Evolutionary conservation across 2,797 vertebrate species (phyloP).

Genomic region (Sebastolobus alascanus): DNA sequence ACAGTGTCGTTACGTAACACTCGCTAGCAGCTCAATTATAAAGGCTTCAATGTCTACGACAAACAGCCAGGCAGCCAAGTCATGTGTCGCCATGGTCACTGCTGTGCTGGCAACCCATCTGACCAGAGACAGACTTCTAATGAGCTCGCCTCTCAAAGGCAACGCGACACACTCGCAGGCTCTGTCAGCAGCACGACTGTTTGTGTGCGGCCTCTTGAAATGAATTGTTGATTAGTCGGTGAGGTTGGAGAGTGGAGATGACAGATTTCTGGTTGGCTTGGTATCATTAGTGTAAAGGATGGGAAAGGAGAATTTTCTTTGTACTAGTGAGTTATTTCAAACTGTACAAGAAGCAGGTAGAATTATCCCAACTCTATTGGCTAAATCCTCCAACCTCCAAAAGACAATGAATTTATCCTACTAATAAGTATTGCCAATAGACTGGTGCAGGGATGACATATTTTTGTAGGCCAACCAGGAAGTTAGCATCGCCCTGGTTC

Average conservation of each 20-base stretch:
- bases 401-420: background rate
- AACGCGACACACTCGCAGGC: constrained; percentile 22
- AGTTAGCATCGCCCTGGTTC: too few relatives aligned
- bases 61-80: constrained; percentile 47
- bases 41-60: constrained; percentile 55
- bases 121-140: constrained; percentile 65
- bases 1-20: constrained; percentile 51
- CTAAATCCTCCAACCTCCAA: background rate
- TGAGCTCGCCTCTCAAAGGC: constrained; percentile 59
- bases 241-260: constrained; percentile 15
- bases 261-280: constrained; percentile 15
- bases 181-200: constrained; percentile 33
- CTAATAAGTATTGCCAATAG: background rate
- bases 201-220: constrained; percentile 20
- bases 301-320: constrained; percentile 14
- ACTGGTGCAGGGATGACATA: too few relatives aligned
- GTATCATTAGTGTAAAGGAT: constrained; percentile 33
- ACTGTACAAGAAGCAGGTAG: background rate
- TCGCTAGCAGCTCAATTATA: constrained; percentile 47
- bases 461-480: too few relatives aligned
- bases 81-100: constrained; percentile 68
- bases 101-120: constrained; percentile 55
- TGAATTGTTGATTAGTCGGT: constrained; percentile 26
- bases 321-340: background rate
- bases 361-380: background rate